Percentiles rank a stretch among this genome's conserved stretches.
Evolutionary conservation across 2,888 invertebrate species (phyloP).

Genomic region (Lypha dubia): DNA sequence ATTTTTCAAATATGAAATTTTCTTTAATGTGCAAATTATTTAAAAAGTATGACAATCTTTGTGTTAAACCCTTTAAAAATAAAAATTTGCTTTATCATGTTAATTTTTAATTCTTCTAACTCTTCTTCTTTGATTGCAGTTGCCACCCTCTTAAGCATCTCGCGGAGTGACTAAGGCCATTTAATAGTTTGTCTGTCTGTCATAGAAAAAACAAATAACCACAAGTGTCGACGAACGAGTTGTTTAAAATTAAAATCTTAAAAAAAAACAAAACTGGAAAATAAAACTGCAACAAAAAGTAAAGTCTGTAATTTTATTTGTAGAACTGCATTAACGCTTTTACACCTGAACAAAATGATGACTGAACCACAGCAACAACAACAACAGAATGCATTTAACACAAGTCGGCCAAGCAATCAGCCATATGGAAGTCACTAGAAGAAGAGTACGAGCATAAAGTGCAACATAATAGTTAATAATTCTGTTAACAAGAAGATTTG

Average conservation of each 20-base stretch:
- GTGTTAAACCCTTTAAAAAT: not conserved
- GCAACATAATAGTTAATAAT: slow-evolving; percentile 63
- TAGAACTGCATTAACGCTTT: slow-evolving; percentile 50
- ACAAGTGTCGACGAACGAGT: slow-evolving; percentile 40
- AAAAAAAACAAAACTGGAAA: slow-evolving; percentile 1
- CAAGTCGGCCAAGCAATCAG: slow-evolving; percentile 13
- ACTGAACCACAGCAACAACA: not conserved
- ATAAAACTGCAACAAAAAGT: slow-evolving; percentile 7
- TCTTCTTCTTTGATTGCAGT: not conserved
- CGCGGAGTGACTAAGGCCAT: not conserved
- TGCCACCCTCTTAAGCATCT: not conserved
- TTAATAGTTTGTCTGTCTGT: slow-evolving; percentile 35
- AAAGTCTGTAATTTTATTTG: not conserved
- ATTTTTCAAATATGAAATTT: not conserved
- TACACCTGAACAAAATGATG: slow-evolving; percentile 52
- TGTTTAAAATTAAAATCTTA: slow-evolving; percentile 25
- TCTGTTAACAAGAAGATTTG: slow-evolving; percentile 58
- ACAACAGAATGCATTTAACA: slow-evolving; percentile 39
- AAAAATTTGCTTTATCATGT: not conserved
- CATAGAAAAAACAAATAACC: slow-evolving; percentile 7
- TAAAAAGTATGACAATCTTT: not conserved
- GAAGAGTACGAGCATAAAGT: slow-evolving; percentile 25
- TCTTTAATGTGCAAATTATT: not conserved
- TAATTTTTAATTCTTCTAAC: not conserved
- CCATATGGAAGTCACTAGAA: slow-evolving; percentile 19